Evolutionary conservation across 1,140 invertebrate genomes (phyloP), one percentile per base, ranked within the genome.

Genomic region (Melanaphis sacchari): DNA sequence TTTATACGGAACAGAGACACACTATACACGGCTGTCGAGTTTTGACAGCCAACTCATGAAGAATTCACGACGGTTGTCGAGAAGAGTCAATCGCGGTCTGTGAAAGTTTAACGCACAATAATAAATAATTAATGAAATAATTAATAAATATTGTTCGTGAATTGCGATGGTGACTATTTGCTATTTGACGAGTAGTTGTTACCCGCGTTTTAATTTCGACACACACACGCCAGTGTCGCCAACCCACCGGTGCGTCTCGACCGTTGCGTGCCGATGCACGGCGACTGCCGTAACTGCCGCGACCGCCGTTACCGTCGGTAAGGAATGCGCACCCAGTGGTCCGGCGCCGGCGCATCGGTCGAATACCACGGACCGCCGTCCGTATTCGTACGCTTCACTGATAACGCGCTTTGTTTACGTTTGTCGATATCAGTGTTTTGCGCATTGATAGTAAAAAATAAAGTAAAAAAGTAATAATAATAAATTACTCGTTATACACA

Each of bases 341-440:
- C 5, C 46, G 22, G 22, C 8, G n/a, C n/a, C n/a, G n/a, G n/a
- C n/a, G 49, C 36, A 89, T 26, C 36, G 36, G n/a, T 38, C 36
- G 54, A 90, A 90, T 66, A 90, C 31, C 11, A 38, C 26, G 21
- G 2, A 36, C 46, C 18, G 26, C 26, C n/a, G 18, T 54, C 36
- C 21, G 46, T 93, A 85, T 84, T 82, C 81, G 46, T 84, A 85
- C 43, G 43, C 91, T 49, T 26, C 36, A 6, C 36, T 93, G 91
- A 84, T 93, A 93, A 52, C 76, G 91, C 38, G 91, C 91, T 93
- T 93, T 93, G 91, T 93, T 93, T 93, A 93, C 40, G 46, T 93
- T 93, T 49, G 21, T 93, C 81, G n/a, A 41, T 84, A 93, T 93
- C 76, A 93, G 40, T n/a, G 59, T 84, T 52, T 84, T 85, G 40